phyloP scores from a whole-genome alignment of 1,140 invertebrate genomes.

The Lucilia sericata region DNA sequence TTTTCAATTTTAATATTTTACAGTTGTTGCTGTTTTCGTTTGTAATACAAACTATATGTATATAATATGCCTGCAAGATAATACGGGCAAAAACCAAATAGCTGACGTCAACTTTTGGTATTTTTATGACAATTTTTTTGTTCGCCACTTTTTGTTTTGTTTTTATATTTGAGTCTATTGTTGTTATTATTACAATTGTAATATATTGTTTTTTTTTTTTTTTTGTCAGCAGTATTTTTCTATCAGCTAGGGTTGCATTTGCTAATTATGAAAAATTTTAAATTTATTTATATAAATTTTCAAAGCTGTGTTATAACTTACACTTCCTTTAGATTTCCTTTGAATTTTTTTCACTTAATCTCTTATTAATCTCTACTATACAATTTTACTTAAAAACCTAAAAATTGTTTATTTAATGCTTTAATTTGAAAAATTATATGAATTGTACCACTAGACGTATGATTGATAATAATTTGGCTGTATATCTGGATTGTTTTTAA shows the following conservation, averaged over 20 bases:
- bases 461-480: too few species aligned
- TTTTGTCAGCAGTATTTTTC: neutral
- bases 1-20: neutral
- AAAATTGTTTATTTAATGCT: too few species aligned
- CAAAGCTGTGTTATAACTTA: too few species aligned
- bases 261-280: too few species aligned
- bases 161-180: neutral
- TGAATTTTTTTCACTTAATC: too few species aligned
- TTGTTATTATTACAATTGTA: neutral
- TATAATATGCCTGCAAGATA: neutral
- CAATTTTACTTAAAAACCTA: too few species aligned
- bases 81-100: neutral
- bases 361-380: too few species aligned
- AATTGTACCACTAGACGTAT: too few species aligned
- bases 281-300: too few species aligned
- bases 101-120: conserved; percentile 2
- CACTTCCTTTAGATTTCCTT: too few species aligned
- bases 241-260: neutral
- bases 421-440: too few species aligned
- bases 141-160: neutral
- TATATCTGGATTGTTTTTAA: too few species aligned
- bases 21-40: neutral
- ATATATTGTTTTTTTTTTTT: neutral
- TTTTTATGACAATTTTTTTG: neutral
- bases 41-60: neutral